Percentiles rank a stretch among this genome's conserved stretches.
These are phyloP conservation scores for Anguilla anguilla DNA, from an alignment of 2,797 vertebrate genomes.

Conservation along the genomic window DNA sequence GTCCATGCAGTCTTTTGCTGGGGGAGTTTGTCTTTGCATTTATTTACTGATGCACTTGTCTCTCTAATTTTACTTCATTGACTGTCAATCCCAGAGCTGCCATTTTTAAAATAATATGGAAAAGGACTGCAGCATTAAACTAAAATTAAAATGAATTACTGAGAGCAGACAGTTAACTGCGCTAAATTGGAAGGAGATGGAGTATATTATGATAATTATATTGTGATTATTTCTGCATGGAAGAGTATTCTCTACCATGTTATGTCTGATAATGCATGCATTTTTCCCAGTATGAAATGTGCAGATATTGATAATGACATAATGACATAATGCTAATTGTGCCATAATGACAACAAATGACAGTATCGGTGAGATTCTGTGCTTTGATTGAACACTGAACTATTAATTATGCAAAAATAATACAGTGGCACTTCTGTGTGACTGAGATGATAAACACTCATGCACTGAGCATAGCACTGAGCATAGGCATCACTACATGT, in stretches of 20 bases:
- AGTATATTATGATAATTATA: not conserved
- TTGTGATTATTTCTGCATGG: not conserved
- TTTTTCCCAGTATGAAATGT: not conserved
- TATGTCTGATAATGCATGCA: not conserved
- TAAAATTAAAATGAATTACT: not conserved
- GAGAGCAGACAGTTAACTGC: not conserved
- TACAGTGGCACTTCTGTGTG: no score
- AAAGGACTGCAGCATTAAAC: conserved; percentile 7
- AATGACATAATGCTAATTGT: no score
- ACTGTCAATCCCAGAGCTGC: not conserved
- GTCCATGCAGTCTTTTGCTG: not conserved
- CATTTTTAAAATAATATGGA: not conserved
- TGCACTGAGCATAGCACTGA: no score
- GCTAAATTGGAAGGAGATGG: not conserved
- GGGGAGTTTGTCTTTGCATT: not conserved
- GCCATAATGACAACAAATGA: no score
- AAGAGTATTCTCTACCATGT: not conserved
- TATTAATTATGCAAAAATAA: no score
- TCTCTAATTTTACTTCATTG: conserved; percentile 1
- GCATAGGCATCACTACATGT: not conserved
- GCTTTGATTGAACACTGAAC: no score
- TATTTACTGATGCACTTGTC: not conserved
- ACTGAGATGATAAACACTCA: no score
- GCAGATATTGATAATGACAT: not conserved
- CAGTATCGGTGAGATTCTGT: no score